Base-by-base conservation (phyloP, 2,888 invertebrate genomes). In the Amphipoea oculea region DNA sequence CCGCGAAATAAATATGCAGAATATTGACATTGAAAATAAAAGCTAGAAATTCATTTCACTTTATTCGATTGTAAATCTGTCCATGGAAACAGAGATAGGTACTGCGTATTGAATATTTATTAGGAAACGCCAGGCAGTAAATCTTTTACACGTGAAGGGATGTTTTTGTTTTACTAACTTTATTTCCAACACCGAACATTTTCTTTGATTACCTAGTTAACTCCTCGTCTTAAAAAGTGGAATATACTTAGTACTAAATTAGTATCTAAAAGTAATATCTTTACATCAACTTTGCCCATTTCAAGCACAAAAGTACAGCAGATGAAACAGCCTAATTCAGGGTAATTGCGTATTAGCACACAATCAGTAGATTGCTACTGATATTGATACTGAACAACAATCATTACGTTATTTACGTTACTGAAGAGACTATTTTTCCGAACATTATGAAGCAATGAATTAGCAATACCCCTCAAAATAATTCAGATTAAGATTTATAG, bases 1-100 rank as follows among this genome's bases (percentile, higher is more conserved):
- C 45, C 1, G 45, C 14, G 68, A 69, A 69, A 51, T 85, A 60
- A 66, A 36, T 77, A 72, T 66, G 67, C 51, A 51, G n/a, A 73
- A 63, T 76, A 74, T 73, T 78, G 29, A 51, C 23, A 42, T 67
- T 66, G 65, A 73, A 62, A n/a, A 42, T 20, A 36, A n/a, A n/a
- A 29, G 6, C 14, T 82, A 20, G 23, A 66, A 60, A 63, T 68
- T 76, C 42, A 76, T n/a, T 66, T 54, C 20, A n/a, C n/a, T 74
- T 70, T 68, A 60, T 60, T 42, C 40, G 23, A 62, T 45, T 66
- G 66, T 73, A 65, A 71, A 73, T 48, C 23, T 54, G 54, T 7
- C 20, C 0, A 20, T 23, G n/a, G 40, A 20, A 20, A 78, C 29
- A 62, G 40, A 11, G 29, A 54, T 68, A 7, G 20, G 36, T 68